Base-by-base conservation (phyloP, 2,113 vertebrate species). In the Caranx melampygus region DNA sequence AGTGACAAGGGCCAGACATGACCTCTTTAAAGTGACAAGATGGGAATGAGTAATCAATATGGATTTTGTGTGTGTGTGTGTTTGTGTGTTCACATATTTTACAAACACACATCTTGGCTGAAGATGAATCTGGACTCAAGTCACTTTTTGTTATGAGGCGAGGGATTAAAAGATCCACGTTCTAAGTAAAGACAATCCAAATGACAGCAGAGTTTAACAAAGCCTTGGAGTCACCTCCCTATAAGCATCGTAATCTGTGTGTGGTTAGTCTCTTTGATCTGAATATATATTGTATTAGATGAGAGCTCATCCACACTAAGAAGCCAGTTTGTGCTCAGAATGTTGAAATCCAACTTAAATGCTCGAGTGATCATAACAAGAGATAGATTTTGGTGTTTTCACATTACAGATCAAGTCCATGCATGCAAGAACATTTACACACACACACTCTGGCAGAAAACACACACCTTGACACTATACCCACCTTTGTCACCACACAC, bases 31-130 rank as follows among this genome's bases (percentile, higher is more conserved):
- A 94, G 87, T 93, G 93, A 93, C 94, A 95, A 92, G 88, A 94
- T 93, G 93, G 84, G 84, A 91, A 94, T 87, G 85, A 93, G 87
- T 79, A 71, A 93, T 95, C 95, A 96, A 96, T 95, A 95, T 92
- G 88, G 87, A 81, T 87, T 84, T 15, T 52, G 11, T 44, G 62
- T 78, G n/a, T 67, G 47, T 65, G 40, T 40, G 7, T 42, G 40
- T 42, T 1, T 37, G 42, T 20, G 37, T 67, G 21, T 60, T 52
- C 37, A 16, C 55, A 40, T 60, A 11, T 8, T 37, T 5, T 12
- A 37, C 58, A 33, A 49, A 58, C 21, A 40, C 34, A 12, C 42
- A 55, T 57, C 11, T 18, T 15, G 35, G n/a, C 21, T 66, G 58
- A 52, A 68, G 45, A 68, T n/a, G 57, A 77, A 21, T 62, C 51